phyloP scores from a whole-genome alignment of 2,888 invertebrate species.

The Drosophila pullipes region DNA sequence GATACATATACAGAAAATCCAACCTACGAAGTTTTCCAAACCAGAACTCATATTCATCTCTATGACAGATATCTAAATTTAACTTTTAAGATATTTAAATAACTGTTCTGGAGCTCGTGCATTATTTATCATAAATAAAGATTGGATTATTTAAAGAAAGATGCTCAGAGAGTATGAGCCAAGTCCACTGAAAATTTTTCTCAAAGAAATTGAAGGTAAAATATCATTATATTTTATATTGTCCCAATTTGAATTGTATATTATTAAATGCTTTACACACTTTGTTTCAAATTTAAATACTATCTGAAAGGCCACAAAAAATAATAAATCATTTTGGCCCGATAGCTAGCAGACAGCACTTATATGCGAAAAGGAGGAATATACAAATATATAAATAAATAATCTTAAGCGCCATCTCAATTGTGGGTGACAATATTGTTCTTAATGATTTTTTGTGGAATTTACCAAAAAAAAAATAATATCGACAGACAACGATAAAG shows the following conservation, averaged over 20 bases:
- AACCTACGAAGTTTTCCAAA: not conserved
- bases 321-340: conserved; percentile 17
- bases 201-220: no score
- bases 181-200: not conserved
- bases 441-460: conserved; percentile 71
- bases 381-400: conserved; percentile 51
- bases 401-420: conserved; percentile 60
- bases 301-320: conserved; percentile 1
- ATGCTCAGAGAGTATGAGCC: not conserved
- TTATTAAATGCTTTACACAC: not conserved
- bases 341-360: not conserved
- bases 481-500: not conserved
- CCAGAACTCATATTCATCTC: not conserved
- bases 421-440: conserved; percentile 73
- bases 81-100: not conserved
- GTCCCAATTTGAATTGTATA: not conserved
- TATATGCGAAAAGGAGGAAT: conserved; percentile 4
- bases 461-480: conserved; percentile 21
- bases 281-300: not conserved
- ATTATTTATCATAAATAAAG: not conserved
- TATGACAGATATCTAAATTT: not conserved
- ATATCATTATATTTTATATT: not conserved
- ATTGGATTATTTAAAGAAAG: not conserved
- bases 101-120: not conserved
- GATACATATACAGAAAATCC: not conserved